Base-by-base conservation (phyloP, 2,113 vertebrate genomes). In the Lycaon pictus region DNA sequence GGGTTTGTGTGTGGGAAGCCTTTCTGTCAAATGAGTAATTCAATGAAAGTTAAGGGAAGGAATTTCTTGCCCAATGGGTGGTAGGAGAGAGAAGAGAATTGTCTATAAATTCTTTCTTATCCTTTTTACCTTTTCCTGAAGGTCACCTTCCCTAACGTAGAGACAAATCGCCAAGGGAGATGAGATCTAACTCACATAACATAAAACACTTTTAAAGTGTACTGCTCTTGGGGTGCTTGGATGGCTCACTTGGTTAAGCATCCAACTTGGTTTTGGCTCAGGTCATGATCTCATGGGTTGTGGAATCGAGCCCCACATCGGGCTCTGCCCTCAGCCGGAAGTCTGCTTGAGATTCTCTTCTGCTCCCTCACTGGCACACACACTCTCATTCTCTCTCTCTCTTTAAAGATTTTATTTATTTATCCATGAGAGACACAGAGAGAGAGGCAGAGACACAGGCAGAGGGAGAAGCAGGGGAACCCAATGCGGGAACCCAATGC, bases 1-100 rank as follows among this genome's bases (percentile, higher is more conserved):
- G 29, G 79, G 27, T 35, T 4, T 53, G 13, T 48, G 23, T 43
- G 43, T 37, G 27, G 56, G 63, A 93, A 90, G 60, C 5, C 62
- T 12, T 87, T 95, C 90, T n/a, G 51, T 62, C 74, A 67, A 90
- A 86, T 71, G 48, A 90, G 43, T 35, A 96, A 92, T 72, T 96
- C 80, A 82, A 0, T 82, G 77, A 85, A 81, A 74, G 35, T 88
- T 94, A 53, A 92, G 25, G n/a, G 19, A 82, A 29, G 35, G 11
- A 12, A 1, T 56, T 93, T 84, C 58, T 90, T 65, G 5, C 27
- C 17, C 12, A 60, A 15, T 13, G 17, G 7, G 20, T 35, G 2
- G 8, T 72, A 83, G 43, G 53, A 79, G 48, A 81, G 17, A 67
- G 35, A 65, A 37, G 65, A 62, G 11, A 85, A 37, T 12, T 37